phyloP scores from a whole-genome alignment of 2,797 vertebrate genomes.

The Huso huso region DNA sequence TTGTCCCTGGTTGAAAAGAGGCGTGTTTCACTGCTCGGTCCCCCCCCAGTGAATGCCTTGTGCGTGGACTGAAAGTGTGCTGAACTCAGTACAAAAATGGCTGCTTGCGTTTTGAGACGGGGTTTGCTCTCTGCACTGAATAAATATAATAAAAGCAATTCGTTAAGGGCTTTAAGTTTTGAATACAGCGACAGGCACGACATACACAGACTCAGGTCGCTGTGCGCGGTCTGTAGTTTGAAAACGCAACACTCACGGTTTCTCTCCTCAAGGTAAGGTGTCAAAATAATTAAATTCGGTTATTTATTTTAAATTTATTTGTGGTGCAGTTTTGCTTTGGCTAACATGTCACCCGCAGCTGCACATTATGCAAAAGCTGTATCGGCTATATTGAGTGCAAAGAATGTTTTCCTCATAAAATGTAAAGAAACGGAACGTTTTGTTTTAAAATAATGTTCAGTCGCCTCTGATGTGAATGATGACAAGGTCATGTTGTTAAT shows the following conservation, averaged over 20 bases:
- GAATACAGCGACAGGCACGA: constrained; percentile 41
- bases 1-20: not conserved
- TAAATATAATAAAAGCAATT: constrained; percentile 53
- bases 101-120: constrained; percentile 57
- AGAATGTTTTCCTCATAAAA: too few species aligned
- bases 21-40: not conserved
- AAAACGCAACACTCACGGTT: constrained; percentile 40
- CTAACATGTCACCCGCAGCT: too few species aligned
- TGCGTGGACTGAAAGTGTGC: too few species aligned
- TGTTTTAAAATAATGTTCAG: too few species aligned
- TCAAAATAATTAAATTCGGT: not conserved
- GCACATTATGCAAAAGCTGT: too few species aligned
- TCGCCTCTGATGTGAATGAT: too few species aligned
- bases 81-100: constrained; percentile 47
- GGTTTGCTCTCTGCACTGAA: constrained; percentile 50
- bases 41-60: not conserved
- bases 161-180: constrained; percentile 43
- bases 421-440: too few species aligned
- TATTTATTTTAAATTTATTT: too few species aligned
- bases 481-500: too few species aligned
- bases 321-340: not conserved
- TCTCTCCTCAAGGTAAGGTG: constrained; percentile 66
- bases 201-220: constrained; percentile 32
- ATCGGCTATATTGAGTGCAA: too few species aligned
- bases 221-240: constrained; percentile 47